Base-by-base conservation (phyloP, 2,113 vertebrate species). In the Herpailurus yagouaroundi region DNA sequence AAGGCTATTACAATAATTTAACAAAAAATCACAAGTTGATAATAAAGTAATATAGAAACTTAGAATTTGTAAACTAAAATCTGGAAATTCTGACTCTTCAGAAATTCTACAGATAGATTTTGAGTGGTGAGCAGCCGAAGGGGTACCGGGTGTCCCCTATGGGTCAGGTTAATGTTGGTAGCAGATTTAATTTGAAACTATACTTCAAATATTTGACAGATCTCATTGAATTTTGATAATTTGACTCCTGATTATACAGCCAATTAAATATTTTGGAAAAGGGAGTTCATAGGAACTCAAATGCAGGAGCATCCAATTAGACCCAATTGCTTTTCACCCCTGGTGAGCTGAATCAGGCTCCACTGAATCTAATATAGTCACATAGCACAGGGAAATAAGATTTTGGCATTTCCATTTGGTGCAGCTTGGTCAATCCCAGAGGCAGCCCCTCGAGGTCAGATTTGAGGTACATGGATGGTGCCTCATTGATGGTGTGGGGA, bases 331-430 rank as follows among this genome's bases (percentile, higher is more conserved):
- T 89, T 98, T 98, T 98, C 95, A 97, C 95, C 95, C 98, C 97
- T 95, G 94, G 92, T 98, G 97, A 97, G 96, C 97, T 97, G 95
- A 97, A 98, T 95, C 98, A 97, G 97, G 96, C 1, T 97, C 96
- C 99, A 98, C 99, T 99, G 98, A 99, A 99, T 98, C 99, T 99
- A 98, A 99, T 99, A 98, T 99, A 99, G 98, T 99, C 99, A 98
- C 98, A 99, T 97, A 99, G 98, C 97, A 99, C 98, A 82, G 99
- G 99, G 98, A 99, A 99, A 91, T 98, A 99, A 95, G 99, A 99
- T 98, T 99, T 99, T 99, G 99, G 99, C 99, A 99, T 99, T 97
- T 99, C 99, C 98, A 99, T 98, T 98, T 99, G 99, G 98, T 99
- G 99, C 97, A 99, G 99, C 98, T 99, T 99, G 98, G 99, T 99